Percentiles rank a stretch among this genome's conserved stretches.
These are phyloP conservation scores for Leptodactylus fallax DNA, from an alignment of 2,797 vertebrate species.

Conservation along the genomic window DNA sequence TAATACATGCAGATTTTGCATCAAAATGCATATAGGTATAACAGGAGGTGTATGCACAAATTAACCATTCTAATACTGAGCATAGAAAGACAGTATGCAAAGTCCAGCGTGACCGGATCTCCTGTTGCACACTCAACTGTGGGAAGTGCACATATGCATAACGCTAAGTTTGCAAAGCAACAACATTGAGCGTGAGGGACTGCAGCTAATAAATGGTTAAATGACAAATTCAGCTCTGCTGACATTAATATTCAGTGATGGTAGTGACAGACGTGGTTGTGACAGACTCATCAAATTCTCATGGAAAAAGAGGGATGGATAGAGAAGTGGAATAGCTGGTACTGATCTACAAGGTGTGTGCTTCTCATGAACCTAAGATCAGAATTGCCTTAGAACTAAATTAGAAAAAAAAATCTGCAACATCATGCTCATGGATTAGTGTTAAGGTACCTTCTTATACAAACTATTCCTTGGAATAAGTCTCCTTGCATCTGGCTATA, in stretches of 20 bases:
- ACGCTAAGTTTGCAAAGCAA: neutral
- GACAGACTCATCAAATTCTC: slow-evolving; percentile 14
- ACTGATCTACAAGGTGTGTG: neutral
- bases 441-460: neutral
- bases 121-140: neutral
- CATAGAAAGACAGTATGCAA: too few relatives aligned
- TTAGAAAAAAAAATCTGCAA: neutral
- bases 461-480: neutral
- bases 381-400: neutral
- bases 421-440: neutral
- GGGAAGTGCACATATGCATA: neutral
- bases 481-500: neutral
- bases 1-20: too few relatives aligned
- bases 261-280: slow-evolving; percentile 21
- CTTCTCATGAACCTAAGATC: neutral
- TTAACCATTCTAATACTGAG: too few relatives aligned
- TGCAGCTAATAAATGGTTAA: neutral
- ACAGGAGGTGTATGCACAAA: too few relatives aligned
- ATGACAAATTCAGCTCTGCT: slow-evolving; percentile 10
- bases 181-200: neutral
- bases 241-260: slow-evolving; percentile 8
- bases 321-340: neutral
- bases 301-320: slow-evolving; percentile 4
- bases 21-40: too few relatives aligned
- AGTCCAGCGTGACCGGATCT: neutral